A percentile compares a stretch with the other conserved stretches of the same genome.
Conservation (phyloP, 53 echinoderm and acorn worm species). For the Holothuria leucospilota region DNA sequence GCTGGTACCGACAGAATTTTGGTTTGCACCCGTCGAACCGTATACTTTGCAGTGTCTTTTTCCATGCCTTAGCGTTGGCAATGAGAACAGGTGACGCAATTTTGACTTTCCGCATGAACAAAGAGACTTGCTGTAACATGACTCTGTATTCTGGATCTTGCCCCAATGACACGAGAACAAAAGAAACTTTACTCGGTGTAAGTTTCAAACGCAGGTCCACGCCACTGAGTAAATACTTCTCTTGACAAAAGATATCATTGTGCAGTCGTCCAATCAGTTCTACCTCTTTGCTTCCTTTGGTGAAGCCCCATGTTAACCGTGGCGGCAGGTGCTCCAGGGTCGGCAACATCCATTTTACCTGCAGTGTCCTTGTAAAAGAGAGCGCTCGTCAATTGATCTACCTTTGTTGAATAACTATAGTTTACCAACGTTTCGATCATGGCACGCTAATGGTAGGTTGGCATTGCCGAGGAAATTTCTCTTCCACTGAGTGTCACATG, state of each 20-base stretch:
- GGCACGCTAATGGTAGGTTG: conserved; percentile 55
- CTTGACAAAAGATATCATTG: conserved; percentile 75
- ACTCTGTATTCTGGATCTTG: conserved; percentile 48
- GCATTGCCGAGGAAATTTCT: conserved; percentile 45
- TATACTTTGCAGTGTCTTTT: no score
- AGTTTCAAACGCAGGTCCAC: conserved; percentile 71
- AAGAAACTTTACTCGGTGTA: no score
- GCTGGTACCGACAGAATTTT: conserved; percentile 54
- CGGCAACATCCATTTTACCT: conserved; percentile 49
- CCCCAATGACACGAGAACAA: no score
- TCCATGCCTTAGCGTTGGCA: no score
- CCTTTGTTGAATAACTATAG: conserved; percentile 22
- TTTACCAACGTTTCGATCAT: conserved; percentile 35
- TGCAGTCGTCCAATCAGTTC: conserved; percentile 65
- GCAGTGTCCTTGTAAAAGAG: conserved; percentile 58
- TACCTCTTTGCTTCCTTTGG: conserved; percentile 46
- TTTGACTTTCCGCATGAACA: no score
- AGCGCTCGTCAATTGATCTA: conserved; percentile 12
- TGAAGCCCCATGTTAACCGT: conserved; percentile 54
- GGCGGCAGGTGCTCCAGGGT: background rate
- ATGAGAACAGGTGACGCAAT: no score
- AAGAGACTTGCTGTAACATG: no score
- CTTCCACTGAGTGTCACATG: conserved; percentile 42
- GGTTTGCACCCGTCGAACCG: conserved; percentile 26
- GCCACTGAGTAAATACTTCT: conserved; percentile 61